Conservation (phyloP, 2,113 vertebrate genomes). For the Turnix velox region DNA sequence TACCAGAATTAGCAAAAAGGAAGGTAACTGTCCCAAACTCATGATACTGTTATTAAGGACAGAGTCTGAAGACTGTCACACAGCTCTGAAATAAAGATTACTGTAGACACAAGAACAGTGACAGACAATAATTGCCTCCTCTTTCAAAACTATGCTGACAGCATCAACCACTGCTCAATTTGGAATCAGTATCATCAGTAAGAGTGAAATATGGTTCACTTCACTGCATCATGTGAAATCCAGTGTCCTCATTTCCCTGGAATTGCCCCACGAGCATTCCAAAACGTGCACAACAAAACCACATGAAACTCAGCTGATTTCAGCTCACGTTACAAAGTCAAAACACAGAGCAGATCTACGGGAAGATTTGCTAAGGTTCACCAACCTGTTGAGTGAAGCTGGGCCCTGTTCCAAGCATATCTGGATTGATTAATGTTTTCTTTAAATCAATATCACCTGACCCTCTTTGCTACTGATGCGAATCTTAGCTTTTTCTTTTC, state of each 20-base stretch:
- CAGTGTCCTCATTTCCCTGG: not conserved
- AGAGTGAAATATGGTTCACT: not conserved
- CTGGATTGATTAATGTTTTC: conserved; percentile 57
- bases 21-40: not conserved
- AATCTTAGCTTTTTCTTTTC: conserved; percentile 28
- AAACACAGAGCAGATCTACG: conserved; percentile 42
- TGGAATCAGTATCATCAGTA: not conserved
- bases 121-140: not conserved
- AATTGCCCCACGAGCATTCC: not conserved
- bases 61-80: not conserved
- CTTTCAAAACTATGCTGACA: not conserved
- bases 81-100: not conserved
- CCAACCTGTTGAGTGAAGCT: conserved; percentile 46
- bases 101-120: not conserved
- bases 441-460: conserved; percentile 59
- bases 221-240: not conserved
- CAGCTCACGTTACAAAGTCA: conserved; percentile 27
- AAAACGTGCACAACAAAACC: not conserved
- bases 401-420: conserved; percentile 41
- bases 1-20: not conserved
- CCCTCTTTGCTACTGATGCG: conserved; percentile 32
- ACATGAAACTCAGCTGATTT: conserved; percentile 39
- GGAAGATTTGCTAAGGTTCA: conserved; percentile 56
- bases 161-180: not conserved
- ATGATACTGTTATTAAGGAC: not conserved